Conservation (phyloP, 2,888 invertebrate genomes). For the Zygogramma bicolorata region DNA sequence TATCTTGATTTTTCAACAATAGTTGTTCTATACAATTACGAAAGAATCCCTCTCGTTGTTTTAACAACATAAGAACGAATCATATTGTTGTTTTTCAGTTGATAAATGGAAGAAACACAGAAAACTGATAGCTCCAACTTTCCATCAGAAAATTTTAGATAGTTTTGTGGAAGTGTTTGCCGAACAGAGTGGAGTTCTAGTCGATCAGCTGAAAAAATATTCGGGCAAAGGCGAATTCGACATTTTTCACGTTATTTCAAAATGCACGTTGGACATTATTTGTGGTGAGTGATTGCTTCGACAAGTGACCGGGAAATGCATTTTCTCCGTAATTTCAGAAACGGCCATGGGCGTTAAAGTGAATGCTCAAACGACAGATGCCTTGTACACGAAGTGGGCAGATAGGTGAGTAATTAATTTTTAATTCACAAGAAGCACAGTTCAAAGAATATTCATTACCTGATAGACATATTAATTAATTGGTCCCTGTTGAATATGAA, state of each 20-base stretch:
- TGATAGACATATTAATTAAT: too few species aligned
- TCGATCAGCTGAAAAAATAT: constrained; percentile 65
- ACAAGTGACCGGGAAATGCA: too few species aligned
- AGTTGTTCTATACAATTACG: too few species aligned
- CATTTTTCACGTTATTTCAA: constrained; percentile 70
- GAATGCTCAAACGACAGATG: constrained; percentile 71
- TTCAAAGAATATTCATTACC: too few species aligned
- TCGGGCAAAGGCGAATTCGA: constrained; percentile 67
- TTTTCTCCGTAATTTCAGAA: constrained; percentile 65
- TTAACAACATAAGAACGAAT: too few species aligned
- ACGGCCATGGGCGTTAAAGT: constrained; percentile 80
- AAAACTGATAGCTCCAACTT: constrained; percentile 74
- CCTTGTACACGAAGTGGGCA: constrained; percentile 66
- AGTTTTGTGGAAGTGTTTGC: constrained; percentile 74
- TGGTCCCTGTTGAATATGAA: too few species aligned
- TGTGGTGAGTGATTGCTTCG: constrained; percentile 70
- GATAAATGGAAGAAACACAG: constrained; percentile 73
- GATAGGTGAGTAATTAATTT: constrained; percentile 47
- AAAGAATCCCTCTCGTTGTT: too few species aligned
- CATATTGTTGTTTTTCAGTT: constrained; percentile 65
- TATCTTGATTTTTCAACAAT: too few species aligned
- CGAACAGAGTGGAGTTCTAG: constrained; percentile 70
- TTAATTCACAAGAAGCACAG: too few species aligned
- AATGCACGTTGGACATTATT: constrained; percentile 74
- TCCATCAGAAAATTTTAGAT: constrained; percentile 74